Conservation (phyloP, 2,888 invertebrate genomes). For the Volucella inflata region DNA sequence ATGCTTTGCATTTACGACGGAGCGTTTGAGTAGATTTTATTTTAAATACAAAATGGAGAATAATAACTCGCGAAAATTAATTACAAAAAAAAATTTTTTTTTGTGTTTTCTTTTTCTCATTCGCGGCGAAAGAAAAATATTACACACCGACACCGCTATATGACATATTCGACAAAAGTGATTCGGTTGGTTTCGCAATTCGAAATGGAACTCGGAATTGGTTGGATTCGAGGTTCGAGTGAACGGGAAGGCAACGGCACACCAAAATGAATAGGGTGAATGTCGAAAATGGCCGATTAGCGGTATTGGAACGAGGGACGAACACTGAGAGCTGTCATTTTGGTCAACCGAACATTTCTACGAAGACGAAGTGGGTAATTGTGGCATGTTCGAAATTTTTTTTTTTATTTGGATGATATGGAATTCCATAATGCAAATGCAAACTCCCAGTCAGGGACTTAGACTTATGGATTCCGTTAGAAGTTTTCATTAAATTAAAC, state of each 20-base stretch:
- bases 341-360: constrained; percentile 14
- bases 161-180: constrained; percentile 70
- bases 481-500: too few species aligned
- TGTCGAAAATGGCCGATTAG: constrained; percentile 72
- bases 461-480: too few species aligned
- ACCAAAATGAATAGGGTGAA: constrained; percentile 62
- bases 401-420: constrained; percentile 2
- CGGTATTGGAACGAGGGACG: constrained; percentile 56
- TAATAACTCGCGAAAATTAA: constrained; percentile 71
- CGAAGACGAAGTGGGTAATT: not conserved
- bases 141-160: constrained; percentile 75
- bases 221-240: too few species aligned
- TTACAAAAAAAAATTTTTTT: constrained; percentile 53
- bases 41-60: constrained; percentile 71
- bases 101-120: constrained; percentile 70
- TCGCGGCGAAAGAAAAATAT: constrained; percentile 76
- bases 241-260: constrained; percentile 44
- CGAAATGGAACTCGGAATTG: too few species aligned
- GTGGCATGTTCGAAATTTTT: constrained; percentile 1
- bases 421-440: constrained; percentile 35
- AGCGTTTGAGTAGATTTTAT: constrained; percentile 45
- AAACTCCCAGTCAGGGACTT: constrained; percentile 9
- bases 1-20: constrained; percentile 64
- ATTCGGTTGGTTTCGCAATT: constrained; percentile 28
- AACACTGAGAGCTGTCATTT: constrained; percentile 50